Percentiles rank a stretch among this genome's conserved stretches.
phyloP scores from a whole-genome alignment of 2,113 vertebrate species.

The Poeciliopsis occidentalis region DNA sequence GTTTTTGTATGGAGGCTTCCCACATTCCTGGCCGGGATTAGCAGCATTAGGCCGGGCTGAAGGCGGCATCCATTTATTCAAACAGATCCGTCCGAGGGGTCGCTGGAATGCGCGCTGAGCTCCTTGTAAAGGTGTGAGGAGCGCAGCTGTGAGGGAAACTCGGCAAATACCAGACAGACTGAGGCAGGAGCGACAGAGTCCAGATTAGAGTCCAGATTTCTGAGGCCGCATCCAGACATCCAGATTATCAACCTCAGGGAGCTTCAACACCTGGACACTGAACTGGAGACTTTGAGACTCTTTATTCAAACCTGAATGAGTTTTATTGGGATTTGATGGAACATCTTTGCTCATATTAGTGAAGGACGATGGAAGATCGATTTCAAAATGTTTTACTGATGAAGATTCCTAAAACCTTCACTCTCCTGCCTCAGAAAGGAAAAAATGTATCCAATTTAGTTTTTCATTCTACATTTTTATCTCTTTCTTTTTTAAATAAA shows the following conservation, averaged over 20 bases:
- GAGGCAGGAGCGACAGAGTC: conserved; percentile 18
- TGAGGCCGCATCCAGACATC: background rate
- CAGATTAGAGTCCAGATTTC: background rate
- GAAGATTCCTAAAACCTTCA: too few relatives aligned
- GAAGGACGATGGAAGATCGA: too few relatives aligned
- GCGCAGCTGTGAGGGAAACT: conserved; percentile 62
- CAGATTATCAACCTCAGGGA: background rate
- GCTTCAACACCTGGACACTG: background rate
- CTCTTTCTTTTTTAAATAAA: too few relatives aligned
- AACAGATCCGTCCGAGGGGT: conserved; percentile 56
- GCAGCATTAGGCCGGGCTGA: conserved; percentile 34
- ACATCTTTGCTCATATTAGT: too few relatives aligned
- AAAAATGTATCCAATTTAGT: too few relatives aligned
- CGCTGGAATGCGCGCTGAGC: conserved; percentile 55
- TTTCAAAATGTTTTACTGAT: too few relatives aligned
- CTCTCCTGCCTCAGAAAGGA: too few relatives aligned
- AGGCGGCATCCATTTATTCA: conserved; percentile 44
- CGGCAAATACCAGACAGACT: conserved; percentile 55
- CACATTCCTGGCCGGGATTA: conserved; percentile 61
- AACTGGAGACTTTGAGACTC: background rate
- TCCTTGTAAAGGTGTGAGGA: conserved; percentile 60
- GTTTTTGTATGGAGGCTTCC: conserved; percentile 38
- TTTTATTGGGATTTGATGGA: too few relatives aligned
- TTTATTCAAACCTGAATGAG: too few relatives aligned
- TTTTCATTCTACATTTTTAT: too few relatives aligned